Evolutionary conservation across 1,140 invertebrate genomes (phyloP).

Genomic region (Lerema accius): DNA sequence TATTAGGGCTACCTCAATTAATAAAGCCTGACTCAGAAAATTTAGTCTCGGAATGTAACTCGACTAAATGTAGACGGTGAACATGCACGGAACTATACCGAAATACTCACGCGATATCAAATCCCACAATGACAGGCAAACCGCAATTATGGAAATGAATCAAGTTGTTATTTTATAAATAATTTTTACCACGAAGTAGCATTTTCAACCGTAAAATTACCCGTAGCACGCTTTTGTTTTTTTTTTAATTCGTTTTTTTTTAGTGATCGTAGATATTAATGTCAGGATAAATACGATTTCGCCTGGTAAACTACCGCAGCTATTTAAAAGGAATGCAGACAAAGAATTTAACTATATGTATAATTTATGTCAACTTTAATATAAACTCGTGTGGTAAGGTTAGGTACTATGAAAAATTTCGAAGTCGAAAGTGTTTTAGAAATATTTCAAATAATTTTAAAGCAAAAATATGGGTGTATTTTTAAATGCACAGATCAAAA

Average conservation of each 20-base stretch:
- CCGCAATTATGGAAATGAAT: conserved; percentile 8
- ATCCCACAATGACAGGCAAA: conserved; percentile 21
- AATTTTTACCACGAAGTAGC: conserved; percentile 19
- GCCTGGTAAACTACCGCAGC: neutral
- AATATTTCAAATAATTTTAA: neutral
- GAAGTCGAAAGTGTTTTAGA: neutral
- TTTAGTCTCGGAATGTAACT: no score
- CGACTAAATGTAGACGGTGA: no score
- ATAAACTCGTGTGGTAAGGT: neutral
- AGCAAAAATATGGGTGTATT: no score
- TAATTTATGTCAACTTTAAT: neutral
- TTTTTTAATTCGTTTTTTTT: no score
- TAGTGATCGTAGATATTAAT: neutral
- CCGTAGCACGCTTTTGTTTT: neutral
- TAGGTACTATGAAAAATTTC: no score
- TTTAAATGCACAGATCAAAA: no score
- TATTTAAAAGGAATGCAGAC: conserved; percentile 18
- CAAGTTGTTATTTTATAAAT: no score
- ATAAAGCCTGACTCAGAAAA: no score
- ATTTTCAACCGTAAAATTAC: conserved; percentile 11
- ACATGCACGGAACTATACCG: no score
- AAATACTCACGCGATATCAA: conserved; percentile 33
- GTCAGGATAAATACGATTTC: conserved; percentile 1
- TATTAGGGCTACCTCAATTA: no score
- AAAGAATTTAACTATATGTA: neutral